Percentiles rank a stretch among this genome's conserved stretches.
Evolutionary conservation across 2,888 invertebrate genomes (phyloP).

Genomic region (Pristionchus arcanus): DNA sequence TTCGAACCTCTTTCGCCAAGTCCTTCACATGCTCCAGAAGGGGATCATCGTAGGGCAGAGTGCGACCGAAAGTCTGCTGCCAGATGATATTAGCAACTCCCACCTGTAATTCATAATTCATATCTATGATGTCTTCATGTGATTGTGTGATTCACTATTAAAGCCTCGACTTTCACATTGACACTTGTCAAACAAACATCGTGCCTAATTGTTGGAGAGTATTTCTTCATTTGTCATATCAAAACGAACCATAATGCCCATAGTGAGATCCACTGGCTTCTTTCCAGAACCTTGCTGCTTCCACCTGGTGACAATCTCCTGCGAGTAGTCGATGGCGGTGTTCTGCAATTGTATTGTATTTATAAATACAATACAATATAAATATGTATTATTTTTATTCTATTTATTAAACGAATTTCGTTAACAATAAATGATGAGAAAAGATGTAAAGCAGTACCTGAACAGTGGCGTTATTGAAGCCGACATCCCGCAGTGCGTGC

Average conservation of each 20-base stretch:
- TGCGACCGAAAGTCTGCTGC: constrained; percentile 28
- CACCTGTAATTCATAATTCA: constrained; percentile 24
- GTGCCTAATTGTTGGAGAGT: too few species aligned
- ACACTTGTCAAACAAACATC: too few species aligned
- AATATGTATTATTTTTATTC: too few species aligned
- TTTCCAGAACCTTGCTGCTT: neutral
- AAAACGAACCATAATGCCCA: neutral
- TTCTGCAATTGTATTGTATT: neutral
- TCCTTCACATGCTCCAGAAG: neutral
- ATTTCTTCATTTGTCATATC: too few species aligned
- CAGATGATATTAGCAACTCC: constrained; percentile 46
- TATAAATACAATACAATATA: too few species aligned
- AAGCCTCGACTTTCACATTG: too few species aligned
- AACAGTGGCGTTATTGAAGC: neutral
- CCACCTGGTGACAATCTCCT: constrained; percentile 23
- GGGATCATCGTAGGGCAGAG: constrained; percentile 28
- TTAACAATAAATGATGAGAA: neutral
- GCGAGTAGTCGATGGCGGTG: constrained; percentile 21
- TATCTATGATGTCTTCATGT: too few species aligned
- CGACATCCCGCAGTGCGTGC: constrained; percentile 14
- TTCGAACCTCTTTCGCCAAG: neutral
- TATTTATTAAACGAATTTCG: too few species aligned
- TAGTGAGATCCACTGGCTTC: constrained; percentile 11
- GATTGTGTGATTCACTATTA: too few species aligned
- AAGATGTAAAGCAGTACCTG: neutral